Conservation (phyloP, 2,113 vertebrate species). For the Hystrix cristata region DNA sequence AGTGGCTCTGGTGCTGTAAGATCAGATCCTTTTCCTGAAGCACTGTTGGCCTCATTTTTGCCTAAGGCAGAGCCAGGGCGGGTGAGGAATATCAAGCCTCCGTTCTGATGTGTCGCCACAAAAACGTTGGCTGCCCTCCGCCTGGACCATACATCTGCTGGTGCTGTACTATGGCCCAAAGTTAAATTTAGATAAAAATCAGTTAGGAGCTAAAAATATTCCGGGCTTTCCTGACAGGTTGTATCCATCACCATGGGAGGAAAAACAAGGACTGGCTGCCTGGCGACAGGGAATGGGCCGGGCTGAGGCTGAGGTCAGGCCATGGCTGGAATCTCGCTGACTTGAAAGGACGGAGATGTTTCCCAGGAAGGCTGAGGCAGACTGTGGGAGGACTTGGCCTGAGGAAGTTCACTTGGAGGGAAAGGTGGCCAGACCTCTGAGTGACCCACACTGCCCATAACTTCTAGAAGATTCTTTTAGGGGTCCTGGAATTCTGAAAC, state of each 20-base stretch:
- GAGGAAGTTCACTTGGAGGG: background rate
- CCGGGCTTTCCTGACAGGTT: slow-evolving; percentile 72
- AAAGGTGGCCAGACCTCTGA: background rate
- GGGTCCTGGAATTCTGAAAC: background rate
- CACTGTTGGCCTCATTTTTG: background rate
- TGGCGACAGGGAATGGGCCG: slow-evolving; percentile 28
- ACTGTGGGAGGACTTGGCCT: background rate
- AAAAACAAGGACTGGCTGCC: slow-evolving; percentile 67
- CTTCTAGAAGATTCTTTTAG: slow-evolving; percentile 56
- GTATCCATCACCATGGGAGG: slow-evolving; percentile 58
- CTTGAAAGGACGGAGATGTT: background rate
- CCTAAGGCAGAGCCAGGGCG: slow-evolving; percentile 34
- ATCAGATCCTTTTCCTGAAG: slow-evolving; percentile 14
- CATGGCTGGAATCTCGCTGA: background rate
- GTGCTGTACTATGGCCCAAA: slow-evolving; percentile 41
- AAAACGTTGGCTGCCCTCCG: slow-evolving; percentile 71
- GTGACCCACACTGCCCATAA: background rate
- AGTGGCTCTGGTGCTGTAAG: background rate
- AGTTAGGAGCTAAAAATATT: slow-evolving; percentile 75
- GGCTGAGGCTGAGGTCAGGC: slow-evolving; percentile 51
- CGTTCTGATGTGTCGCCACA: slow-evolving; percentile 54
- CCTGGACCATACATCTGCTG: background rate
- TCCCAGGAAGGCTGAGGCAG: slow-evolving; percentile 20
- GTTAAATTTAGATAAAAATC: slow-evolving; percentile 83
- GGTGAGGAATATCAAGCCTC: slow-evolving; percentile 64